Evolutionary conservation across 2,888 invertebrate species (phyloP).

Genomic region (Achlya flavicornis): DNA sequence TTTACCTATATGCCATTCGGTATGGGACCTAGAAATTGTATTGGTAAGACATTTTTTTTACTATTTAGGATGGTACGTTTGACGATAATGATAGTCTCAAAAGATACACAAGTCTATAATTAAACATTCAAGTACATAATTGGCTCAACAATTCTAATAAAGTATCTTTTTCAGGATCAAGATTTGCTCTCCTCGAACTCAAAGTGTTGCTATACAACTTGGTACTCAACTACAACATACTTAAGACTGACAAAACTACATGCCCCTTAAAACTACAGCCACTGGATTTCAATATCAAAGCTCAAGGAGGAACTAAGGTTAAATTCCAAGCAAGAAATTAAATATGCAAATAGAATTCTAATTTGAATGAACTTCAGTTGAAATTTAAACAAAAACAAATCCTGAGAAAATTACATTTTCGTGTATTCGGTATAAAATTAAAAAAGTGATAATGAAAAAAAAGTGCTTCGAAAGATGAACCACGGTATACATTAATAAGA

Average conservation of each 20-base stretch:
- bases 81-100: no score
- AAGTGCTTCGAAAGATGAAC: no score
- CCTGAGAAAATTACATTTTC: no score
- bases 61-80: no score
- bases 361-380: neutral
- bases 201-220: conserved; percentile 58
- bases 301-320: conserved; percentile 53
- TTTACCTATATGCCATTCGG: conserved; percentile 80
- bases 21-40: conserved; percentile 76
- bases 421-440: no score
- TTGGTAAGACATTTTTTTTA: conserved; percentile 52
- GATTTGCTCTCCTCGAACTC: conserved; percentile 68
- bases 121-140: no score
- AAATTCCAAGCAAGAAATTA: conserved; percentile 38
- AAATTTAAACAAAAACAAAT: neutral
- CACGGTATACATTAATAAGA: no score
- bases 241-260: conserved; percentile 56
- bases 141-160: no score
- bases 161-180: conserved; percentile 46
- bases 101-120: no score
- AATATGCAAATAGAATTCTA: conserved; percentile 18
- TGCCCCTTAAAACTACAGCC: conserved; percentile 53
- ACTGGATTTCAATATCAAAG: conserved; percentile 42
- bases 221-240: conserved; percentile 54
- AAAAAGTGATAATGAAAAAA: no score